A percentile compares a stretch with the other conserved stretches of the same genome.
Conservation (phyloP, 2,888 invertebrate genomes). For the Cryptus armator region DNA sequence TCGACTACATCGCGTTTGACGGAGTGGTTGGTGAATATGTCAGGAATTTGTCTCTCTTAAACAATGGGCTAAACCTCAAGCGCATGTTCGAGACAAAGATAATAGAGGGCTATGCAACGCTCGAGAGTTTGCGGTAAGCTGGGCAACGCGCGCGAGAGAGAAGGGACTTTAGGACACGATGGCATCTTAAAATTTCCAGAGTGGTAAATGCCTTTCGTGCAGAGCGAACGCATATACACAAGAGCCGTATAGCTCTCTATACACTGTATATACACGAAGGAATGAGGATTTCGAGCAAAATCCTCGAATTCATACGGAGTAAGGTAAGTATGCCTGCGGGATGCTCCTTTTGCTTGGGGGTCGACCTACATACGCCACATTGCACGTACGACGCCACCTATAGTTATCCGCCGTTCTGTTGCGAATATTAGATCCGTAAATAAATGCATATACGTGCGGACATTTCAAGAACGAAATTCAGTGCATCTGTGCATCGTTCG, state of each 20-base stretch:
- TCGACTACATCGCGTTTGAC: not conserved
- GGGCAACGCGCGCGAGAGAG: not conserved
- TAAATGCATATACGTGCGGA: constrained; percentile 9
- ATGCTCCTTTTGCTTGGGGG: constrained; percentile 7
- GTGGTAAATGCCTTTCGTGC: constrained; percentile 33
- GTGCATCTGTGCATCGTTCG: not conserved
- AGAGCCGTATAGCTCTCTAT: not conserved
- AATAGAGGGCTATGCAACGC: not conserved
- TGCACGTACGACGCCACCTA: not conserved
- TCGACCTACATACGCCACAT: constrained; percentile 25
- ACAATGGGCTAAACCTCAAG: constrained; percentile 31
- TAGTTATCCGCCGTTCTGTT: not conserved
- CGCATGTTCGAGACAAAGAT: constrained; percentile 6
- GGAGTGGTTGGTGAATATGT: not conserved
- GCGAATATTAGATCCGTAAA: constrained; percentile 3
- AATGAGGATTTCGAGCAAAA: not conserved
- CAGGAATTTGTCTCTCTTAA: constrained; percentile 32
- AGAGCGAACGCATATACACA: not conserved
- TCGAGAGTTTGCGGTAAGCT: not conserved
- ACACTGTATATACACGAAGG: not conserved
- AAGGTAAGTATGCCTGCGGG: constrained; percentile 30
- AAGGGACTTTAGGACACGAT: constrained; percentile 1
- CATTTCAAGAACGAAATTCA: not conserved
- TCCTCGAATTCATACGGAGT: constrained; percentile 39
- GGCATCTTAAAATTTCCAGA: constrained; percentile 51